Evolutionary conservation across 2,888 invertebrate genomes (phyloP).

Genomic region (Habroteleia sp.): DNA sequence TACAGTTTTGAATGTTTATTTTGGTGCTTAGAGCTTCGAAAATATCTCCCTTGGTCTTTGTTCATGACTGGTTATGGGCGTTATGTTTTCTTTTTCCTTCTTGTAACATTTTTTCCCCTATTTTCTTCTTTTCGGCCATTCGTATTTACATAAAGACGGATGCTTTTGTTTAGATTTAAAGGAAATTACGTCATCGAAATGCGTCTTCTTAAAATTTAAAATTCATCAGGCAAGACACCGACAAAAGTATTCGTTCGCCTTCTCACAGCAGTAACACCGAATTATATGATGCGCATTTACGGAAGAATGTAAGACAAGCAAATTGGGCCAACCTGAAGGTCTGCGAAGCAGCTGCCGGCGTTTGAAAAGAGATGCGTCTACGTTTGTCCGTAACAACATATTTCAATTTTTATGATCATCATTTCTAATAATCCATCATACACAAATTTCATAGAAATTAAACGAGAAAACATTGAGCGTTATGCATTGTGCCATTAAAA

Average conservation of each 20-base stretch:
- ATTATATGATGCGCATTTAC: constrained; percentile 71
- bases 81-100: constrained; percentile 4
- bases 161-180: constrained; percentile 25
- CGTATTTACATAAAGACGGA: constrained; percentile 41
- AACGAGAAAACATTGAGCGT: constrained; percentile 20
- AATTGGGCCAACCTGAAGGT: constrained; percentile 71
- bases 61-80: constrained; percentile 33
- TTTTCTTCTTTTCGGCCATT: constrained; percentile 6
- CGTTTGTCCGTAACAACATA: constrained; percentile 31
- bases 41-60: constrained; percentile 66
- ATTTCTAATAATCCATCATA: constrained; percentile 46
- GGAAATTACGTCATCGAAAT: constrained; percentile 19
- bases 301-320: constrained; percentile 78
- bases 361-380: constrained; percentile 65
- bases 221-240: constrained; percentile 24
- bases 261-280: constrained; percentile 69
- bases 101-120: constrained; percentile 2
- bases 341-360: constrained; percentile 77
- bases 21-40: constrained; percentile 67
- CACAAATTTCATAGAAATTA: constrained; percentile 39
- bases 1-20: constrained; percentile 65
- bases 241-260: constrained; percentile 74
- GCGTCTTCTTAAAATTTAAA: constrained; percentile 47
- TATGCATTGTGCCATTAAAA: constrained; percentile 49
- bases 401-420: constrained; percentile 44